phyloP scores from a whole-genome alignment of 2,888 invertebrate genomes.

The Synergus itoensis region DNA sequence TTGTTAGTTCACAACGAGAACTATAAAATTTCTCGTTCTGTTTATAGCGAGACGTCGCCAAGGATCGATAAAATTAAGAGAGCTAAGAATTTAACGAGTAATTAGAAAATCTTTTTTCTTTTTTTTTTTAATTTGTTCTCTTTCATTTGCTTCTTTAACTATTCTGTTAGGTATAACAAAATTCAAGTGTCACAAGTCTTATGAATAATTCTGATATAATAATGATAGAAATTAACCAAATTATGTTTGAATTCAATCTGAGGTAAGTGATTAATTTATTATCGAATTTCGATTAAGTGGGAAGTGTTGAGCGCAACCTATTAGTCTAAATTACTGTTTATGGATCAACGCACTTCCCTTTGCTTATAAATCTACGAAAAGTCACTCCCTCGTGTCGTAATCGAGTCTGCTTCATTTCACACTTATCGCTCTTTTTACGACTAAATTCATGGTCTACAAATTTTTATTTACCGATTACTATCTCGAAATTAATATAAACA shows the following conservation, averaged over 20 bases:
- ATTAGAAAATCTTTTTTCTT: no score
- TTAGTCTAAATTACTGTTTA: conserved; percentile 21
- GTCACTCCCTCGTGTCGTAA: not conserved
- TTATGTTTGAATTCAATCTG: not conserved
- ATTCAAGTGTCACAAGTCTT: no score
- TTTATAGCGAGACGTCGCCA: not conserved
- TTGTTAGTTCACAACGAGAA: not conserved
- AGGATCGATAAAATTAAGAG: not conserved
- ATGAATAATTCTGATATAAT: not conserved
- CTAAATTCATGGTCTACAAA: not conserved
- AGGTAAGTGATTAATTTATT: not conserved
- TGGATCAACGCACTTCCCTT: not conserved
- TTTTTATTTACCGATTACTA: not conserved
- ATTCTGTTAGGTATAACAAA: not conserved
- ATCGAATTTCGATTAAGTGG: not conserved
- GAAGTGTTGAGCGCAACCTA: not conserved
- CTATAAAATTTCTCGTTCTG: not conserved
- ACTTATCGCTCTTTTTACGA: not conserved
- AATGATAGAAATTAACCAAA: not conserved
- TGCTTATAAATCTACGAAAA: conserved; percentile 2
- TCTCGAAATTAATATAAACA: not conserved
- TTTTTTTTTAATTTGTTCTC: no score
- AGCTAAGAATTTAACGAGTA: not conserved
- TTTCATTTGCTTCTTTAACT: no score
- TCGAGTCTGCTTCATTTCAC: conserved; percentile 8